Evolutionary conservation across 1,140 invertebrate species (phyloP), one percentile per base, ranked within the genome.

Genomic region (Dendroctonus valens): DNA sequence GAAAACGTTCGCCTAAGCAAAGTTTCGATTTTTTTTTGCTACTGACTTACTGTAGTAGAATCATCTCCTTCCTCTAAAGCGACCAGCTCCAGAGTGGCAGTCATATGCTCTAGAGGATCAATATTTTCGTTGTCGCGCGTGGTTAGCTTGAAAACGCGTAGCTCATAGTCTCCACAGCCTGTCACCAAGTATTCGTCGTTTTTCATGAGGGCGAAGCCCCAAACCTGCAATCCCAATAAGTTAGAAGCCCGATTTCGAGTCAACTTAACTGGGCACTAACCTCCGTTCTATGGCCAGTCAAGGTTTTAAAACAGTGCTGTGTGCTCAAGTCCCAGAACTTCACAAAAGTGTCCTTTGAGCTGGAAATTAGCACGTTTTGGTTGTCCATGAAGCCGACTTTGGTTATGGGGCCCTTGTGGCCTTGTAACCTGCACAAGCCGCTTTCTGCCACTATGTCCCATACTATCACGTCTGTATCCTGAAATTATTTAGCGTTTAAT

Each of bases 311-410:
- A 79, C 97, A 98, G 75, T 96, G 92, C 73, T 96, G 90, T 26
- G 91, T 97, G 68, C 92, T 88, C 59, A 99, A 80, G 82, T 99
- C 94, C 97, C 97, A 99, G 77, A 99, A 96, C 77, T 99, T 99
- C 0, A 99, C 85, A 78, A 93, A 93, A 11, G 91, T 91, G 79
- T 99, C 97, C 79, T 94, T 97, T 3, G 95, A 97, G 57, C 89
- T 87, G 69, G 94, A 93, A 7, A 99, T 83, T 11, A 98, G 75
- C 70, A 94, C 86, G 73, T 94, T 89, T 46, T 86, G 82, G 40
- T 85, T 80, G 38, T 86, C 85, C 74, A 97, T 85, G 76, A 99
- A 99, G 8, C 83, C 74, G 0, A 93, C 81, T 81, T 93, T 88
- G 0, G 96, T 99, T n/a, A 99, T 84, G 0, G 87, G 83, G 40